Evolutionary conservation across 2,888 invertebrate genomes (phyloP).

Genomic region (Chironomus riparius): DNA sequence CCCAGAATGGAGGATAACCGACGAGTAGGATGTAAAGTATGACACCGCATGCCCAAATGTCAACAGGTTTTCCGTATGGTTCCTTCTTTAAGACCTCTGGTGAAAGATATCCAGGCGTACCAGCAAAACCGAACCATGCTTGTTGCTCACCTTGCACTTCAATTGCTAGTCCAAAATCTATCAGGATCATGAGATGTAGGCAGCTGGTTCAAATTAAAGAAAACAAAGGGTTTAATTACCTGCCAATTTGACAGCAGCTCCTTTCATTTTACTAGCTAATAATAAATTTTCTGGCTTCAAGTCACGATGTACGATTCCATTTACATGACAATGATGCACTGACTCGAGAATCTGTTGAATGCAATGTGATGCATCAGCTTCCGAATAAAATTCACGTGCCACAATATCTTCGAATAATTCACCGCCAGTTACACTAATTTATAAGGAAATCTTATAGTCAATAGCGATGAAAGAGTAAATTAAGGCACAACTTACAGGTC

Average conservation of each 20-base stretch:
- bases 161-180: slow-evolving; percentile 91
- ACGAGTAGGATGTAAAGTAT: slow-evolving; percentile 94
- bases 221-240: too few relatives aligned
- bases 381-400: slow-evolving; percentile 95
- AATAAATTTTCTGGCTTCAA: slow-evolving; percentile 95
- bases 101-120: slow-evolving; percentile 93
- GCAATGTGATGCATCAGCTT: slow-evolving; percentile 97
- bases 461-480: neutral
- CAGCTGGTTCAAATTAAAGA: too few relatives aligned
- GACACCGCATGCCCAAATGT: slow-evolving; percentile 98
- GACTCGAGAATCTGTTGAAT: slow-evolving; percentile 97
- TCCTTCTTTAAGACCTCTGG: slow-evolving; percentile 97
- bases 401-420: slow-evolving; percentile 94
- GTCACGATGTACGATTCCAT: slow-evolving; percentile 85
- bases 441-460: neutral
- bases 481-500: slow-evolving; percentile 53
- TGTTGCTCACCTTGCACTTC: slow-evolving; percentile 93
- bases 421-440: slow-evolving; percentile 67
- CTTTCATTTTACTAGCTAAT: slow-evolving; percentile 93
- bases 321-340: slow-evolving; percentile 92
- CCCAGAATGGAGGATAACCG: slow-evolving; percentile 97
- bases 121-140: slow-evolving; percentile 96
- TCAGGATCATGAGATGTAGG: too few relatives aligned
- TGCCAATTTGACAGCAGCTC: slow-evolving; percentile 93
- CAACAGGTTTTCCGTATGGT: slow-evolving; percentile 95